phyloP scores from a whole-genome alignment of 2,797 vertebrate genomes.

The Anas bahamensis region DNA sequence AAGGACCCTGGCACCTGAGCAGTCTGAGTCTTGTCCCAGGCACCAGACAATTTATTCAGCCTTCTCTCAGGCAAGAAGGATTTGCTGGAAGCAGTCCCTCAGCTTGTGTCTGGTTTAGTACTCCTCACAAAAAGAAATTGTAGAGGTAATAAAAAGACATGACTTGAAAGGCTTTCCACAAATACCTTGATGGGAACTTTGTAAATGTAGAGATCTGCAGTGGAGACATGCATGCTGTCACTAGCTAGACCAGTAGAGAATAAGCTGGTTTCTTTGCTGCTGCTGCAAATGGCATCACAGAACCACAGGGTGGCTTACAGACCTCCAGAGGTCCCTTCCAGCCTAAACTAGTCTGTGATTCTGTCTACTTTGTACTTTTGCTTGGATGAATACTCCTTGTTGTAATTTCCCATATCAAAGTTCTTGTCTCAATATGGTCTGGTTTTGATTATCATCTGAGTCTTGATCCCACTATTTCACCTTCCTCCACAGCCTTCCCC shows the following conservation, averaged over 20 bases:
- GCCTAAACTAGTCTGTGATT: not conserved
- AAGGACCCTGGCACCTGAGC: fast-evolving
- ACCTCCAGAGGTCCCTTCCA: not conserved
- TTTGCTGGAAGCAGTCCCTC: not conserved
- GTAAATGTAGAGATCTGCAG: too few species aligned
- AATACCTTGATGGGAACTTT: not conserved
- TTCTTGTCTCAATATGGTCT: not conserved
- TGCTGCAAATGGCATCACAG: not conserved
- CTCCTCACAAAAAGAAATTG: not conserved
- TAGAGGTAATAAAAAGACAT: not conserved
- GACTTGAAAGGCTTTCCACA: not conserved
- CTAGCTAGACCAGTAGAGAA: too few species aligned
- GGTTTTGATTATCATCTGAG: not conserved
- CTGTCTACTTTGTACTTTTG: not conserved
- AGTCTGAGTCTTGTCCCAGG: not conserved
- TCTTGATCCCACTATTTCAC: not conserved
- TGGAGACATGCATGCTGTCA: too few species aligned
- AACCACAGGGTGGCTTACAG: not conserved
- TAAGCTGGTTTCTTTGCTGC: not conserved
- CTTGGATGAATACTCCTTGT: not conserved
- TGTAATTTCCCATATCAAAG: not conserved
- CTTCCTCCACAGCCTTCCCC: not conserved
- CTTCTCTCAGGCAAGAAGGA: not conserved
- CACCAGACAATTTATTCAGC: not conserved
- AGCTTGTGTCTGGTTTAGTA: not conserved